Evolutionary conservation across 1,140 invertebrate species (phyloP), one percentile per base, ranked within the genome.

Genomic region (Magallana ariakensis): DNA sequence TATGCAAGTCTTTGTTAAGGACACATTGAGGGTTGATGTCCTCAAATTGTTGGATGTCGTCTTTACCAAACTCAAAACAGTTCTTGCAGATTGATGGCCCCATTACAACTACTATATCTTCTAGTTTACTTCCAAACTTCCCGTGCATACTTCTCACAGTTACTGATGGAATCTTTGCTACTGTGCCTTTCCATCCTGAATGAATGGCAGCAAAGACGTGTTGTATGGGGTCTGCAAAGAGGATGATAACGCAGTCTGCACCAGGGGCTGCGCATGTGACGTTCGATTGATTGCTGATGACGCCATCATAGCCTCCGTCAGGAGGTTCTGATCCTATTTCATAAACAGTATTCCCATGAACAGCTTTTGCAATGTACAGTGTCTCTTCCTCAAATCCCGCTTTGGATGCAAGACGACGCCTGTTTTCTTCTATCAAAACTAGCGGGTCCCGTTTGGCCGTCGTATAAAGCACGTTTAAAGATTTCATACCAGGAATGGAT

Each of bases 211-310:
- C 91, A 83, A 87, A 90, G 6, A 84, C 84, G 55, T 70, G 81
- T 57, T 84, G 86, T 1, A 89, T 87, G 1, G 89, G 90, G 82
- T 92, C 91, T 10, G 89, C 91, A 88, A 92, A 91, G 11, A 92
- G 33, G 22, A 91, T 85, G 5, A 86, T 86, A 1, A 88, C 66
- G 85, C 91, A 92, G 70, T 92, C 91, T n/a, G 91, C 91, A 11
- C 89, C 90, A 11, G 91, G 90, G 0, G 91, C 91, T 11, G 88
- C 90, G 56, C 90, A 33, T 46, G 90, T 90, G 19, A 91, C 81
- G 13, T 82, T 84, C 15, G 22, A 66, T 22, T 83, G 57, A 58
- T 90, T 84, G 7, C 88, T 89, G n/a, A 90, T 55, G 0, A 92
- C 55, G 13, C 85, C 91, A 66, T 92, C 91, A 70, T 89, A 91